These are phyloP conservation scores for Pteronura brasiliensis DNA, from an alignment of 2,113 vertebrate genomes.

Conservation along the genomic window DNA sequence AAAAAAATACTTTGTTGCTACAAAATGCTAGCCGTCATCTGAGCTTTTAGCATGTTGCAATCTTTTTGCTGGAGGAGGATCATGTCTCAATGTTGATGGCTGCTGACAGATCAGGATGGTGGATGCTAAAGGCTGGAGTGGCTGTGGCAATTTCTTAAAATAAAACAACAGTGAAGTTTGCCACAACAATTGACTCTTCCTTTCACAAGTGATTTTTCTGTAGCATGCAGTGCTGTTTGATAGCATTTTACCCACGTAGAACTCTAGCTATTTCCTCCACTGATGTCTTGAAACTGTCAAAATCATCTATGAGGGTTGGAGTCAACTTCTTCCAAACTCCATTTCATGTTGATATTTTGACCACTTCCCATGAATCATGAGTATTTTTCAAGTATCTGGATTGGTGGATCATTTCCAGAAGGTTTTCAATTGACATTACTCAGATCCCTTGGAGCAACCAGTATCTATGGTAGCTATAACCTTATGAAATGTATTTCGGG, in stretches of 20 bases:
- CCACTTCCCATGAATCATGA: background rate
- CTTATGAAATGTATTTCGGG: background rate
- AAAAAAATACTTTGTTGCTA: background rate
- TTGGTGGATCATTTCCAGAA: background rate
- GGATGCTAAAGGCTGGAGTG: background rate
- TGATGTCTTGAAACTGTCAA: background rate
- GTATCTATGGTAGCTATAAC: background rate
- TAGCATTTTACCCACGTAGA: background rate
- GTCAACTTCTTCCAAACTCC: background rate
- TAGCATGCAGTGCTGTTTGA: background rate
- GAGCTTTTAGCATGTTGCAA: background rate
- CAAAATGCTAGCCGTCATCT: background rate
- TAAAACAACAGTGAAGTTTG: background rate
- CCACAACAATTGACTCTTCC: background rate
- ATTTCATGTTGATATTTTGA: background rate
- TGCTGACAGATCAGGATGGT: background rate
- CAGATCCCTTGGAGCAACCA: background rate
- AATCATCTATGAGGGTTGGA: background rate
- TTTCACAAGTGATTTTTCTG: background rate
- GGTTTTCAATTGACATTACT: background rate
- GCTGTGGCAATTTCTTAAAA: background rate
- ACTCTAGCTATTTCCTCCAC: background rate
- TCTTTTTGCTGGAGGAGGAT: background rate
- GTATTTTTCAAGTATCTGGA: background rate
- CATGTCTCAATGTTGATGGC: background rate